Evolutionary conservation across 30 jellyfish, hydroid and myxozoan genomes (phyloP), one percentile per base, ranked within the genome.

Genomic region (Pelagia noctiluca): DNA sequence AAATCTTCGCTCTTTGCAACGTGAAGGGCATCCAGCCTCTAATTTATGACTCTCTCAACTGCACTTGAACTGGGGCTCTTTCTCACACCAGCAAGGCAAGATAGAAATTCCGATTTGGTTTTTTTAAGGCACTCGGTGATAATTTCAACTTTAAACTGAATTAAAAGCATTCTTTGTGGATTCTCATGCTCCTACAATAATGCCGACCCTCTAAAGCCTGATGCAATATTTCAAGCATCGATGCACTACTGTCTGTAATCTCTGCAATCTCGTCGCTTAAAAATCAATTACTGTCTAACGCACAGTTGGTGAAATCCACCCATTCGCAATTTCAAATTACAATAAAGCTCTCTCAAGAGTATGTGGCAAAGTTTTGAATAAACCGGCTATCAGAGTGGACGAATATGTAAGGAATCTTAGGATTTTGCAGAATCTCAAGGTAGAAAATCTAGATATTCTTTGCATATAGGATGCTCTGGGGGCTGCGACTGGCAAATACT

Each of bases 251-350:
- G 72, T 36, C 21, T 80, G 79, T 64, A 80, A 19, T 89, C 90
- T 80, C 54, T 80, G 82, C 88, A 65, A 35, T 25, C 16, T 28
- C 18, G 79, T 67, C 90, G 22, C 46, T 67, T 80, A 49, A 21
- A 80, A 26, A 80, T 49, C 32, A 80, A 31, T 28, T 67, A 19
- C 38, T 80, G 90, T 24, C 57, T 38, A 4, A 80, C 90, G 7
- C 87, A 80, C 80, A 76, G 82, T 67, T 80, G 88, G 36, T 67
- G 78, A 80, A 80, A 80, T 24, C 90, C 90, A 37, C 90, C 90
- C 90, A 80, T 80, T 5, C 38, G 71, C 21, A 80, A 13, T 1
- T 28, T 80, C 4, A 66, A 5, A 34, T 47, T 65, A 2, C 29
- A 26, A 49, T 73, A 73, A 25, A 11, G n/a, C n/a, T n/a, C n/a